These are phyloP conservation scores for Pomacea maculata DNA, from an alignment of 1,140 invertebrate genomes.

Conservation along the genomic window DNA sequence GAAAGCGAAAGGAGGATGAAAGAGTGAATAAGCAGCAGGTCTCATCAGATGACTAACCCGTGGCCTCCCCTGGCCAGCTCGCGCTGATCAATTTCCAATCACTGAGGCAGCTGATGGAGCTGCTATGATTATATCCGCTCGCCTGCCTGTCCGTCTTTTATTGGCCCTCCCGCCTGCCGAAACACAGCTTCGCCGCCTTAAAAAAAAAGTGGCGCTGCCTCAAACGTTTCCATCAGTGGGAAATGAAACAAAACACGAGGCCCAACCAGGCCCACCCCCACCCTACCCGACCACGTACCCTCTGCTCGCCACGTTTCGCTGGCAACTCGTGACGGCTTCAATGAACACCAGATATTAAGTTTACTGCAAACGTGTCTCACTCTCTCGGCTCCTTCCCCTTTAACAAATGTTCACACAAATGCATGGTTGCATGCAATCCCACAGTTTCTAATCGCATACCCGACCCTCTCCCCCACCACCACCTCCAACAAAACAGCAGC, in stretches of 20 bases:
- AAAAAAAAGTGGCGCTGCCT: neutral
- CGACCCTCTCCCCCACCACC: too few relatives aligned
- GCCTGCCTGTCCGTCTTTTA: constrained; percentile 7
- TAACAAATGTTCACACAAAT: too few relatives aligned
- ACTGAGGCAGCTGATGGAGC: constrained; percentile 13
- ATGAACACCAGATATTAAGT: neutral
- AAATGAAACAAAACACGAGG: constrained; percentile 10
- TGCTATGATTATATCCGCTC: constrained; percentile 9
- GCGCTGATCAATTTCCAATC: constrained; percentile 19
- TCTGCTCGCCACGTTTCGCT: neutral
- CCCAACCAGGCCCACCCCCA: neutral
- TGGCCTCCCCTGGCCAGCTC: neutral
- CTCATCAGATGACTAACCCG: constrained; percentile 20
- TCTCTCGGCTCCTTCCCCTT: too few relatives aligned
- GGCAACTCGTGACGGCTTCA: neutral
- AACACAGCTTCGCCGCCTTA: neutral
- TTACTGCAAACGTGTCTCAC: neutral
- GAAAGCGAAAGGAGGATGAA: neutral
- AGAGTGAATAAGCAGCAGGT: constrained; percentile 19
- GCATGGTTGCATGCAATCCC: too few relatives aligned
- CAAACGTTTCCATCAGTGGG: constrained; percentile 2
- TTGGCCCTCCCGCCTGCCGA: neutral
- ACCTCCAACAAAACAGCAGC: too few relatives aligned
- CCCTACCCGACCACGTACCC: neutral
- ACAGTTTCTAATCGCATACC: too few relatives aligned